A percentile compares a stretch with the other conserved stretches of the same genome.
Evolutionary conservation across 1,140 invertebrate species (phyloP).

Genomic region (Telenomus remus): DNA sequence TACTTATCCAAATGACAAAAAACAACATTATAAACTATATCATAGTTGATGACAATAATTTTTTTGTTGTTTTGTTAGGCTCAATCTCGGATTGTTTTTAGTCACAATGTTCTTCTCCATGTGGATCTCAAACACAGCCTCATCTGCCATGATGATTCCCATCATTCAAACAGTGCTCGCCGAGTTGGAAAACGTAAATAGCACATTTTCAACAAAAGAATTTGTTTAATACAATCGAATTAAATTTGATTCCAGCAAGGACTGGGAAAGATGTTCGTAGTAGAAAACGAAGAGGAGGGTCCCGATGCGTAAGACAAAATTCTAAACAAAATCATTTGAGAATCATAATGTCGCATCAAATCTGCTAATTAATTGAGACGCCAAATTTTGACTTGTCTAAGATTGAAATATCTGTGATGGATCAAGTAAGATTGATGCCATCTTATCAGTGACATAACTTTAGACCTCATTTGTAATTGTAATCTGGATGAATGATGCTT

Average conservation of each 20-base stretch:
- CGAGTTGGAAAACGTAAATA: constrained; percentile 73
- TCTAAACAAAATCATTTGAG: no score
- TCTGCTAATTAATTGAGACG: no score
- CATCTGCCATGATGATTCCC: constrained; percentile 80
- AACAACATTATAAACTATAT: constrained; percentile 1
- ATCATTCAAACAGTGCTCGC: constrained; percentile 77
- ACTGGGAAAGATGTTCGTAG: constrained; percentile 69
- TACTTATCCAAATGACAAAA: no score
- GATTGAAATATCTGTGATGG: no score
- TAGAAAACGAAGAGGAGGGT: constrained; percentile 47
- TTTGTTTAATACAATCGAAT: constrained; percentile 28
- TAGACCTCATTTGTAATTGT: no score
- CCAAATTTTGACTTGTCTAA: no score
- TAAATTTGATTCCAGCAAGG: constrained; percentile 67
- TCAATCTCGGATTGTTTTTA: constrained; percentile 77
- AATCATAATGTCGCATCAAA: background rate
- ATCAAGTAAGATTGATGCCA: no score
- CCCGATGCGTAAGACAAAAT: constrained; percentile 59
- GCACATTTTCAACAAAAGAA: background rate
- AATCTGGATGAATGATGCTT: no score
- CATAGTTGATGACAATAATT: constrained; percentile 1
- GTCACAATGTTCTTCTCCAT: constrained; percentile 80
- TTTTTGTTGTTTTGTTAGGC: constrained; percentile 52
- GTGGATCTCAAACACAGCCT: constrained; percentile 81
- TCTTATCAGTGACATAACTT: no score